Conservation (phyloP, 2,113 vertebrate genomes). For the Sorex fumeus region DNA sequence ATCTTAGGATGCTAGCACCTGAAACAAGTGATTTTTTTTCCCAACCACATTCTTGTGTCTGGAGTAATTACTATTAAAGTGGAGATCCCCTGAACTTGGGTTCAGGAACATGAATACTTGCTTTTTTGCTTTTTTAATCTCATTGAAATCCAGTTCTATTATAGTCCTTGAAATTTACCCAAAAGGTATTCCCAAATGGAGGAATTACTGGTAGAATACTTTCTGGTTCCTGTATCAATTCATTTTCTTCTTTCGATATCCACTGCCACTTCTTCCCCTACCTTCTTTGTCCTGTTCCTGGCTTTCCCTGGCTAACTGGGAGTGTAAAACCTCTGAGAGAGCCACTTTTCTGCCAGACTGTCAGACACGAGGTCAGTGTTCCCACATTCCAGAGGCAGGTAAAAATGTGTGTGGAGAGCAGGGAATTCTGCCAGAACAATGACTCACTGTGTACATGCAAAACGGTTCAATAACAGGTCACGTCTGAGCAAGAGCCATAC, state of each 20-base stretch:
- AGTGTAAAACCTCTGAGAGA: constrained; percentile 27
- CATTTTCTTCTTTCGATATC: not conserved
- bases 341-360: constrained; percentile 37
- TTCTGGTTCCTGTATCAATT: not conserved
- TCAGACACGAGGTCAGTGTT: constrained; percentile 49
- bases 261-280: not conserved
- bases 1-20: no score
- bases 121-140: not conserved
- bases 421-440: constrained; percentile 74
- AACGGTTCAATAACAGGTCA: constrained; percentile 66
- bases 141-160: not conserved
- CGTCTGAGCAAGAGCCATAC: not conserved
- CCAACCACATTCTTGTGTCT: not conserved
- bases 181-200: not conserved
- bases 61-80: no score
- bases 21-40: no score
- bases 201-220: not conserved
- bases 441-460: constrained; percentile 72
- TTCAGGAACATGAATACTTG: no score
- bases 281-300: not conserved
- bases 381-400: constrained; percentile 80
- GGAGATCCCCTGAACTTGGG: no score
- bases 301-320: not conserved
- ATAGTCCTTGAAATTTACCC: not conserved
- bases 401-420: constrained; percentile 72